Percentiles rank a stretch among this genome's conserved stretches.
Conservation (phyloP, 1,140 invertebrate species). For the Scaptomyza graminum region DNA sequence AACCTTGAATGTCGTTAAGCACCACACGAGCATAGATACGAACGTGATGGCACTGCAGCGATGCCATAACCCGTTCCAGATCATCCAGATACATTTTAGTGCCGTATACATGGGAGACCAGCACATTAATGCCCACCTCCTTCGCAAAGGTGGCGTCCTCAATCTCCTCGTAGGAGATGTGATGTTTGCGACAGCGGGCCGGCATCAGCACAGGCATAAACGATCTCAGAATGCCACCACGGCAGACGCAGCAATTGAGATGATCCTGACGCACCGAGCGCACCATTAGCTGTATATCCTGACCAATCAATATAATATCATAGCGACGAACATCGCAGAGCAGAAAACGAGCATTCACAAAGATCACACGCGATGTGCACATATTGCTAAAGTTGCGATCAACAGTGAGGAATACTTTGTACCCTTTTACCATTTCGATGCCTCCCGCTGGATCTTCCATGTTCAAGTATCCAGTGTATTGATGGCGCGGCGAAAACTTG, state of each 20-base stretch:
- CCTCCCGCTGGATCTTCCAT: neutral
- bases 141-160: slow-evolving; percentile 76
- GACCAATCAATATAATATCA: slow-evolving; percentile 70
- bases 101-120: slow-evolving; percentile 64
- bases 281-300: slow-evolving; percentile 68
- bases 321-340: slow-evolving; percentile 42
- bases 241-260: slow-evolving; percentile 59
- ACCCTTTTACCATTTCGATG: slow-evolving; percentile 22
- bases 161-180: slow-evolving; percentile 70
- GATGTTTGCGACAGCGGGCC: slow-evolving; percentile 45
- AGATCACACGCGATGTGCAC: slow-evolving; percentile 38
- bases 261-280: slow-evolving; percentile 14
- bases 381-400: slow-evolving; percentile 52
- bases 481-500: slow-evolving; percentile 65
- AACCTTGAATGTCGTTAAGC: slow-evolving; percentile 66
- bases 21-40: slow-evolving; percentile 63
- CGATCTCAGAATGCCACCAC: slow-evolving; percentile 46
- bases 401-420: slow-evolving; percentile 45
- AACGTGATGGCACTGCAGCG: slow-evolving; percentile 60
- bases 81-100: slow-evolving; percentile 55
- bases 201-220: slow-evolving; percentile 72
- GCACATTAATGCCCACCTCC: slow-evolving; percentile 71
- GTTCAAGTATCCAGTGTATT: slow-evolving; percentile 62
- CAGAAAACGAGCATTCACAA: slow-evolving; percentile 72
- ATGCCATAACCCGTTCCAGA: slow-evolving; percentile 43